Base-by-base conservation (phyloP, 2,888 invertebrate species). In the Prenolepis imparis region DNA sequence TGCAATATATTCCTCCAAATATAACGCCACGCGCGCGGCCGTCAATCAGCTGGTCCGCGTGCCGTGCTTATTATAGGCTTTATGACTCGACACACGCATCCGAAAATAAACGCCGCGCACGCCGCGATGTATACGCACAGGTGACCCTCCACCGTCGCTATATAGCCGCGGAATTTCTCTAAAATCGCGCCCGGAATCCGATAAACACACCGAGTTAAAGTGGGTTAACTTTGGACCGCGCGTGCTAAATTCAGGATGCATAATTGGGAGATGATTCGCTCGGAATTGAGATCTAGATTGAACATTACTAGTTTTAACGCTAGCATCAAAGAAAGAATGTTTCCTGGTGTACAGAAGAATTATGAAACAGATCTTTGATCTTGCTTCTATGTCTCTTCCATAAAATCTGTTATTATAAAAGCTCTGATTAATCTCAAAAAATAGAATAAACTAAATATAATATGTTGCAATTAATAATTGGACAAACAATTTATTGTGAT, bases 21-120 rank as follows among this genome's bases (percentile, higher is more conserved):
- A 82, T 82, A 84, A 74, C 78, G 21, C 32, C 70, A 32, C 41
- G 57, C 66, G 41, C 32, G 48, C 52, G 67, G n/a, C 67, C 80
- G 81, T 86, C 73, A 84, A 81, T 86, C 66, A 75, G 82, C 57
- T 36, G 12, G 70, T 15, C 66, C 68, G 81, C 81, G 59, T 57
- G 82, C 64, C 64, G 78, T 21, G 82, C 87, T 87, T 83, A 88
- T 88, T 88, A 86, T 89, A 89, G 84, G 52, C 83, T 80, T 82
- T 64, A 68, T 59, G 64, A 39, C 39, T 48, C 78, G 52, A 55
- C 63, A 59, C 68, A 41, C 52, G 39, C 68, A 1, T 18, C 81
- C 81, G 32, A 82, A 68, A 88, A 88, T 88, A 88, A 28, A 70
- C 36, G 70, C 41, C 48, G 52, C 39, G 66, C 21, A 70, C 36